phyloP scores from a whole-genome alignment of 2,113 vertebrate genomes.

The Excalfactoria chinensis region DNA sequence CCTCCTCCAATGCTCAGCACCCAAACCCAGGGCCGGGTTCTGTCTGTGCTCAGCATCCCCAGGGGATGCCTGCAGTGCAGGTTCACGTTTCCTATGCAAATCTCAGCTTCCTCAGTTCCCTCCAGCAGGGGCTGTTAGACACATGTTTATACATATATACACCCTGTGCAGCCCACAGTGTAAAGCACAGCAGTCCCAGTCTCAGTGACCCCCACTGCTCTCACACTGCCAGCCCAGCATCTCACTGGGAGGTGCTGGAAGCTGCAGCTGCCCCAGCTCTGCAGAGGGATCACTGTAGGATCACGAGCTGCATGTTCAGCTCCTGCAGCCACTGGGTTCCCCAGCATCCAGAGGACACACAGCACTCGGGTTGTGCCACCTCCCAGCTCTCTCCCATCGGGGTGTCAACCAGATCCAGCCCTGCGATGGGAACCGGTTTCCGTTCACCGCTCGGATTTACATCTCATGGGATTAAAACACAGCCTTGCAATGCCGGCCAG shows the following conservation, averaged over 20 bases:
- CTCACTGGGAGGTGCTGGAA: background rate
- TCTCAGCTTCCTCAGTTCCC: background rate
- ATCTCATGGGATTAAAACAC: rapidly evolving
- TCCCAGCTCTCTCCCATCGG: background rate
- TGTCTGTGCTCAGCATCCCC: rapidly evolving
- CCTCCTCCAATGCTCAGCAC: background rate
- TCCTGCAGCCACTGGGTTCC: background rate
- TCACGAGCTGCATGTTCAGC: background rate
- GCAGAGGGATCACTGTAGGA: background rate
- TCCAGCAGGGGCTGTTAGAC: background rate
- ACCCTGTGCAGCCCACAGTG: rapidly evolving
- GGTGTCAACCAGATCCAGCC: background rate
- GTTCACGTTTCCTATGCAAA: background rate
- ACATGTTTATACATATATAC: background rate
- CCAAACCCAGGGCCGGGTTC: background rate
- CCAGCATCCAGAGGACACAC: background rate
- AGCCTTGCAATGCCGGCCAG: background rate
- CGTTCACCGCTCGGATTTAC: background rate
- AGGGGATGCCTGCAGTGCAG: background rate
- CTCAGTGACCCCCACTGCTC: rapidly evolving
- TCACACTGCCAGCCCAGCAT: background rate
- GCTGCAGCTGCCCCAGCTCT: background rate
- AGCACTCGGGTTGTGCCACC: rapidly evolving
- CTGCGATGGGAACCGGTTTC: background rate
- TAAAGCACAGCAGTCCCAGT: background rate